Conservation (phyloP, 2,797 vertebrate genomes). For the Arremon brunneinucha region DNA sequence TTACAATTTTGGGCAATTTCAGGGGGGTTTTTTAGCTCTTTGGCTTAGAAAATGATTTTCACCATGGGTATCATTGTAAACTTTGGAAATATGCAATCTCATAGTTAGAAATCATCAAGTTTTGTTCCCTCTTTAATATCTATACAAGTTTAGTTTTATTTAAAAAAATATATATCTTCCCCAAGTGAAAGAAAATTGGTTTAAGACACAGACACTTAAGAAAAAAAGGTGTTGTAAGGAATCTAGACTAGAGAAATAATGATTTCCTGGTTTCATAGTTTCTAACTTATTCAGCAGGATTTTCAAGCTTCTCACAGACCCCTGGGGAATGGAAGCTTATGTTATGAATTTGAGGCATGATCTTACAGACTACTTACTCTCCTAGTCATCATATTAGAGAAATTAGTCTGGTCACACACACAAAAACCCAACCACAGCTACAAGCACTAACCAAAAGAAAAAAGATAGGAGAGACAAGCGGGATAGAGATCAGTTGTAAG, state of each 20-base stretch:
- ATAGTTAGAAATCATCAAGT: background rate
- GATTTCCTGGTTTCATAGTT: background rate
- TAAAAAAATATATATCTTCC: background rate
- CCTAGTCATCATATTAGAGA: background rate
- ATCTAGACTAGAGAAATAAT: background rate
- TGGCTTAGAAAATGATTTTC: background rate
- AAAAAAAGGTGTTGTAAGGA: background rate
- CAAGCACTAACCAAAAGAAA: background rate
- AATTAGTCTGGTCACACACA: background rate
- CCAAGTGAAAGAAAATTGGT: background rate
- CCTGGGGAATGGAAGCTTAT: background rate
- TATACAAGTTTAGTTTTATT: background rate
- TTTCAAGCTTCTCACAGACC: background rate
- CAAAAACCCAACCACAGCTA: background rate
- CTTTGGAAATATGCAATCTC: background rate
- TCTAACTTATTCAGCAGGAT: background rate
- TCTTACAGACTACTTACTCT: background rate
- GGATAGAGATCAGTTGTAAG: background rate
- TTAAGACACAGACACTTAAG: background rate
- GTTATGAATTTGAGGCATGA: background rate
- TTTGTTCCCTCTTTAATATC: background rate
- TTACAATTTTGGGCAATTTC: background rate
- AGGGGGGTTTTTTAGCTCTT: background rate
- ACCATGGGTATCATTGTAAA: background rate
- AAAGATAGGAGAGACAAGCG: background rate